Evolutionary conservation across 2,888 invertebrate genomes (phyloP), one percentile per base, ranked within the genome.

Genomic region (Drosophila kokeensis): DNA sequence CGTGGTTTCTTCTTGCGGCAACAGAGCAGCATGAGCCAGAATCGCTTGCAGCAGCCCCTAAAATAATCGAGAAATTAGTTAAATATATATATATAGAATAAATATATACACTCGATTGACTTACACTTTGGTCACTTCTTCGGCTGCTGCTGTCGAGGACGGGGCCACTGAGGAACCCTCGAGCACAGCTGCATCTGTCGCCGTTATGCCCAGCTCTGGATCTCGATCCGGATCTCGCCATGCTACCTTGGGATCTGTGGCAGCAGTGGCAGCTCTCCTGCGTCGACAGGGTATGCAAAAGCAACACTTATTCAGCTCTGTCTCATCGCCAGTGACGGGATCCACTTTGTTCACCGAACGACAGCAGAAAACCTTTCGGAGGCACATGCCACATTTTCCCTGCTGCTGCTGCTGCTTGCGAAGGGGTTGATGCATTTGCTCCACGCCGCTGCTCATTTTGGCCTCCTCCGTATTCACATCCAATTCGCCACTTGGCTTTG

Each of bases 121-220:
- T 70, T 45, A 85, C 85, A 77, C 69, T 59, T 87, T 77, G 27
- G 68, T 13, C 36, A 30, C 21, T n/a, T 68, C 73, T 53, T 85
- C 80, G 21, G 53, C 38, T 0, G 67, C 57, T 24, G 69, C 49
- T 45, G 45, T 4, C 24, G 45, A 45, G 13, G 87, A 72, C 1
- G 68, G 71, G 6, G 94, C 93, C 38, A 94, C 92, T 21, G 94
- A 94, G 75, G 81, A 73, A 93, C 95, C 87, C 94, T 95, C 90
- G 94, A 95, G 27, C 94, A 93, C 83, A 94, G 93, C 76, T 93
- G 94, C 83, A 71, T 90, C 89, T n/a, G 87, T 82, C 29, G 92
- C 72, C 8, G 81, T 71, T 36, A 90, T 90, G 57, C 83, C 92
- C 32, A 77, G 75, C 68, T 92, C 92, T 0, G 92, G 92, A 76